Evolutionary conservation across 2,797 vertebrate species (phyloP).

Genomic region (Tadarida brasiliensis): DNA sequence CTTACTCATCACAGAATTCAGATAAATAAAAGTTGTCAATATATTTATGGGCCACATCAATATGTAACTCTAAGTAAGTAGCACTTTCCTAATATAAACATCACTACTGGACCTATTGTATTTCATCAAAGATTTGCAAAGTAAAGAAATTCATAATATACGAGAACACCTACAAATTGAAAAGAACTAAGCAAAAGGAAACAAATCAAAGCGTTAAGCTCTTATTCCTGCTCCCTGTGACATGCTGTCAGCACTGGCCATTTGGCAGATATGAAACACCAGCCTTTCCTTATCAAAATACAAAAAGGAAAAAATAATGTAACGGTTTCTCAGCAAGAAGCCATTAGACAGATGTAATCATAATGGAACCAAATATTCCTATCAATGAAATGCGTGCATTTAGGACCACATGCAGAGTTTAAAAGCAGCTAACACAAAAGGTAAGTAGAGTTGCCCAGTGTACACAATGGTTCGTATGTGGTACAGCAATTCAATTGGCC

Average conservation of each 20-base stretch:
- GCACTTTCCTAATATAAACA: not conserved
- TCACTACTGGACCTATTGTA: not conserved
- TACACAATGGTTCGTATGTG: conserved; percentile 63
- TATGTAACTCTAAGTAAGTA: not conserved
- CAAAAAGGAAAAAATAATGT: conserved; percentile 39
- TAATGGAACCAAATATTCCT: conserved; percentile 78
- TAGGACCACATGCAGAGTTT: conserved; percentile 71
- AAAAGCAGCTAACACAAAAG: conserved; percentile 79
- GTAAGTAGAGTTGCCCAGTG: conserved; percentile 44
- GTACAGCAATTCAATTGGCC: conserved; percentile 63
- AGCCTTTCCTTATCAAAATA: conserved; percentile 71
- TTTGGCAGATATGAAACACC: conserved; percentile 67
- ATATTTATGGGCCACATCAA: not conserved
- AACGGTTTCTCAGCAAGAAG: conserved; percentile 79
- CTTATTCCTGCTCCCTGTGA: conserved; percentile 15
- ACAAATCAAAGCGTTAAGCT: conserved; percentile 46
- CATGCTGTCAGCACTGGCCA: conserved; percentile 33
- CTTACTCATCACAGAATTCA: conserved; percentile 16
- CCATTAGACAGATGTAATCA: conserved; percentile 80
- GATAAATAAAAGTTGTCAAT: not conserved
- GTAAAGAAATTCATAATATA: conserved; percentile 25
- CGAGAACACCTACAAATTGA: not conserved
- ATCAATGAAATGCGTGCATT: conserved; percentile 72
- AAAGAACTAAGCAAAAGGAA: conserved; percentile 61
- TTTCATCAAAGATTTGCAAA: conserved; percentile 59